phyloP scores from a whole-genome alignment of 1,140 invertebrate genomes.

The Schlechtendalia chinensis region DNA sequence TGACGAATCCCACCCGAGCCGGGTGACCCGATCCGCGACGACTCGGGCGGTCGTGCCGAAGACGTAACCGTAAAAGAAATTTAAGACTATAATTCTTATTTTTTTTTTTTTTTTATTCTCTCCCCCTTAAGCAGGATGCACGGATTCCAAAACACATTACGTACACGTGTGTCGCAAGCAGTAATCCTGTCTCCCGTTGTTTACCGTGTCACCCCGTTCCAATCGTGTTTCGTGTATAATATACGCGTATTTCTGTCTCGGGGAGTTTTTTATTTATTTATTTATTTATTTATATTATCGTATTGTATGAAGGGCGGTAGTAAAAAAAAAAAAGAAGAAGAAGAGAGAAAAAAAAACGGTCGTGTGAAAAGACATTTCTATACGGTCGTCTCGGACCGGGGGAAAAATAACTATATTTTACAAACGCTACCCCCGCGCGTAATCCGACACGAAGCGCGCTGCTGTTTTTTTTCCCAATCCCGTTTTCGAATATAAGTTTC shows the following conservation, averaged over 20 bases:
- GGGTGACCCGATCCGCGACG: slow-evolving; percentile 2
- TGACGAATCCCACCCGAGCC: not conserved
- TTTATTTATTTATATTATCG: not conserved
- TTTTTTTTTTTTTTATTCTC: not conserved
- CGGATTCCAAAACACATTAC: not conserved
- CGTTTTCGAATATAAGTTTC: too few species aligned
- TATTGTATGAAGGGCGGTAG: slow-evolving; percentile 3
- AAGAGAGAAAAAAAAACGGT: slow-evolving; percentile 25
- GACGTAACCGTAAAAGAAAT: not conserved
- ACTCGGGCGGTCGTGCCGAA: not conserved
- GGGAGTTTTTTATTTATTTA: too few species aligned
- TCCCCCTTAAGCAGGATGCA: slow-evolving; percentile 26
- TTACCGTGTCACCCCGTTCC: slow-evolving; percentile 42
- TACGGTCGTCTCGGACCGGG: not conserved
- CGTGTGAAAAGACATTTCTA: slow-evolving; percentile 36
- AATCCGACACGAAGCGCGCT: slow-evolving; percentile 22
- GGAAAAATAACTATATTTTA: slow-evolving; percentile 35
- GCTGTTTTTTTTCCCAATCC: too few species aligned
- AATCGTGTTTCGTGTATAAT: not conserved
- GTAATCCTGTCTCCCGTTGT: slow-evolving; percentile 23
- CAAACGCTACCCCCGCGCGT: not conserved
- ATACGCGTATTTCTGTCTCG: not conserved
- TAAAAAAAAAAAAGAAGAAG: slow-evolving; percentile 24
- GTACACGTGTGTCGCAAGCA: not conserved
- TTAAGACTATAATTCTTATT: slow-evolving; percentile 41